A percentile compares a stretch with the other conserved stretches of the same genome.
Evolutionary conservation across 2,113 vertebrate genomes (phyloP).

Genomic region (Vidua macroura): DNA sequence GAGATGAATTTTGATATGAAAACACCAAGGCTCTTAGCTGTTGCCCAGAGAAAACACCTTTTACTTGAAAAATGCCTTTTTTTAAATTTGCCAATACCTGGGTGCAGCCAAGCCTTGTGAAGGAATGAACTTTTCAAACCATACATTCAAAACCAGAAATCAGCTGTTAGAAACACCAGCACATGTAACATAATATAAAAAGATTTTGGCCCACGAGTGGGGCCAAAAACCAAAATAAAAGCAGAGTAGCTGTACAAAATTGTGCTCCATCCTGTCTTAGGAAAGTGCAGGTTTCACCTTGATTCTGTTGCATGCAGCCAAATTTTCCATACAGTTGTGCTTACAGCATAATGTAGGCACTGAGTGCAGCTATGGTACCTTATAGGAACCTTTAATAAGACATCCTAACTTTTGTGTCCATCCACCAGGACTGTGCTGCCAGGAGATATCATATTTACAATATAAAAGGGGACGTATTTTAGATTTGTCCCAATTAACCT

Average conservation of each 20-base stretch:
- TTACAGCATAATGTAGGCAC: not conserved
- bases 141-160: not conserved
- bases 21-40: not conserved
- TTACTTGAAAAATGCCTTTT: not conserved
- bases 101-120: not conserved
- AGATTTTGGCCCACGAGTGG: not conserved
- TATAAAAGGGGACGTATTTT: conserved; percentile 75
- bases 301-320: not conserved
- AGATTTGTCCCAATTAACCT: conserved; percentile 95
- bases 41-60: not conserved
- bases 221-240: not conserved
- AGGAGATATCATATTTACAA: conserved; percentile 81
- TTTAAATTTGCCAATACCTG: not conserved
- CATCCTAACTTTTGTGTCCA: conserved; percentile 49
- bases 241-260: not conserved
- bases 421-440: conserved; percentile 62
- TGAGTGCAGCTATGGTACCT: not conserved
- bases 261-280: not conserved
- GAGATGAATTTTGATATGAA: not conserved
- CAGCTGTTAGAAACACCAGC: not conserved
- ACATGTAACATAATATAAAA: not conserved
- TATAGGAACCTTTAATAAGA: conserved; percentile 51
- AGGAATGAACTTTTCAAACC: not conserved
- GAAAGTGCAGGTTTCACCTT: not conserved
- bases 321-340: conserved; percentile 10